Conservation (phyloP, 1,140 invertebrate species). For the Drosophila serrata region DNA sequence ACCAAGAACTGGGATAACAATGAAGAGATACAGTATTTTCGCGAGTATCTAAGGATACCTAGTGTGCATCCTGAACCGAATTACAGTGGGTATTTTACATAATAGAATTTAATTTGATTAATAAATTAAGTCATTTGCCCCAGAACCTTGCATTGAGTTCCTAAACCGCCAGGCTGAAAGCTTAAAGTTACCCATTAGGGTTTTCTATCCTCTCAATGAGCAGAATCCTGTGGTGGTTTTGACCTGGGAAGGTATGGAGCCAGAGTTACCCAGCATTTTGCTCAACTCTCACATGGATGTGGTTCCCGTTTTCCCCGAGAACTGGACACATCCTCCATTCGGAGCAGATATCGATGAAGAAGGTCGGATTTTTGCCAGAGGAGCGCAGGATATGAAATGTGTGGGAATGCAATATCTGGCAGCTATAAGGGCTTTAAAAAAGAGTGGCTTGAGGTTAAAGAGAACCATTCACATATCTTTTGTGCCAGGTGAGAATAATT, state of each 20-base stretch:
- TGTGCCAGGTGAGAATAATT: slow-evolving; percentile 89
- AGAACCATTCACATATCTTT: slow-evolving; percentile 92
- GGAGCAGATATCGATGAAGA: slow-evolving; percentile 90
- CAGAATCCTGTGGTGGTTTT: slow-evolving; percentile 85
- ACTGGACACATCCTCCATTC: slow-evolving; percentile 90
- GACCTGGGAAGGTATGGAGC: slow-evolving; percentile 92
- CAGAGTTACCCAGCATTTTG: slow-evolving; percentile 89
- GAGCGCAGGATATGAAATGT: slow-evolving; percentile 94
- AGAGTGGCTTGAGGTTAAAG: slow-evolving; percentile 86
- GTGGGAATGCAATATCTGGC: slow-evolving; percentile 93
- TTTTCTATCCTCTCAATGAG: slow-evolving; percentile 41
- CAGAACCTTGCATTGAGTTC: slow-evolving; percentile 60
- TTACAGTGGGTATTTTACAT: slow-evolving; percentile 89
- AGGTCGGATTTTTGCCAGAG: slow-evolving; percentile 92
- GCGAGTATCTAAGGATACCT: slow-evolving; percentile 92
- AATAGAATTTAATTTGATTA: background rate
- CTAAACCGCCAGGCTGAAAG: slow-evolving; percentile 48
- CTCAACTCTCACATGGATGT: slow-evolving; percentile 88
- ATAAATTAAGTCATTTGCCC: background rate
- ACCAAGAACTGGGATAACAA: slow-evolving; percentile 85
- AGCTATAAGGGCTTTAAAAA: slow-evolving; percentile 89
- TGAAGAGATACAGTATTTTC: slow-evolving; percentile 91
- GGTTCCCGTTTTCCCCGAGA: slow-evolving; percentile 92
- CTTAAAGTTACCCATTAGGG: slow-evolving; percentile 39
- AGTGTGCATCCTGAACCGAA: slow-evolving; percentile 93